These are phyloP conservation scores for Capitulum mitella DNA, from an alignment of 2,888 invertebrate genomes.

Conservation along the genomic window DNA sequence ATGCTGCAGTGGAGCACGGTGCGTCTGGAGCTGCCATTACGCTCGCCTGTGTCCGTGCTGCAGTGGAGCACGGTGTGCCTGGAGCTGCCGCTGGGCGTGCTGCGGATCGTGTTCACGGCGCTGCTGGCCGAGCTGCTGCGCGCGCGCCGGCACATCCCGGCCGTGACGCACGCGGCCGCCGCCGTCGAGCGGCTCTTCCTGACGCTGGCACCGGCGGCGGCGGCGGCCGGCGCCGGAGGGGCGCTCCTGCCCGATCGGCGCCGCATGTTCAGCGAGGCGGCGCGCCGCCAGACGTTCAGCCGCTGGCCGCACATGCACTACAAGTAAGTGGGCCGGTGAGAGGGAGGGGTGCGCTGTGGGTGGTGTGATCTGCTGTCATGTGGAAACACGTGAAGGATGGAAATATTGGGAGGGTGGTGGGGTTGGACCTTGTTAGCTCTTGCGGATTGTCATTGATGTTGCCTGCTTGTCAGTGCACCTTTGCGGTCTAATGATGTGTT, in stretches of 20 bases:
- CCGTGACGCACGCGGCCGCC: slow-evolving; percentile 79
- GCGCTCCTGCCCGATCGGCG: slow-evolving; percentile 42
- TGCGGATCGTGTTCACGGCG: slow-evolving; percentile 69
- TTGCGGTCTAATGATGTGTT: too few species aligned
- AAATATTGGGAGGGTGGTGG: too few species aligned
- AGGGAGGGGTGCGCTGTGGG: background rate
- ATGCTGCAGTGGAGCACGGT: background rate
- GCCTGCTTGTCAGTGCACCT: too few species aligned
- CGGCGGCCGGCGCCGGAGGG: slow-evolving; percentile 22
- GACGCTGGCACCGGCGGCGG: slow-evolving; percentile 49
- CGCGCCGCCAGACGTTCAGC: slow-evolving; percentile 79
- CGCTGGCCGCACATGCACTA: slow-evolving; percentile 97
- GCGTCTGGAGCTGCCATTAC: background rate
- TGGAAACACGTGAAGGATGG: too few species aligned
- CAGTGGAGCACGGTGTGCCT: slow-evolving; percentile 89
- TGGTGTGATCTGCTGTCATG: too few species aligned
- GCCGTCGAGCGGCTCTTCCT: slow-evolving; percentile 77
- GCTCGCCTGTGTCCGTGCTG: slow-evolving; percentile 39
- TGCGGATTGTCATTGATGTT: too few species aligned
- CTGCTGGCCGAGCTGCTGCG: slow-evolving; percentile 74
- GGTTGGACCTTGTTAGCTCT: too few species aligned
- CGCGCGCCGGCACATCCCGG: slow-evolving; percentile 73
- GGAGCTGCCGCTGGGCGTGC: slow-evolving; percentile 65
- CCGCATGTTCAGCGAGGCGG: slow-evolving; percentile 84
- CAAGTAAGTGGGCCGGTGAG: slow-evolving; percentile 54